phyloP scores from a whole-genome alignment of 1,140 invertebrate genomes.

The Lysiphlebus fabarum region DNA sequence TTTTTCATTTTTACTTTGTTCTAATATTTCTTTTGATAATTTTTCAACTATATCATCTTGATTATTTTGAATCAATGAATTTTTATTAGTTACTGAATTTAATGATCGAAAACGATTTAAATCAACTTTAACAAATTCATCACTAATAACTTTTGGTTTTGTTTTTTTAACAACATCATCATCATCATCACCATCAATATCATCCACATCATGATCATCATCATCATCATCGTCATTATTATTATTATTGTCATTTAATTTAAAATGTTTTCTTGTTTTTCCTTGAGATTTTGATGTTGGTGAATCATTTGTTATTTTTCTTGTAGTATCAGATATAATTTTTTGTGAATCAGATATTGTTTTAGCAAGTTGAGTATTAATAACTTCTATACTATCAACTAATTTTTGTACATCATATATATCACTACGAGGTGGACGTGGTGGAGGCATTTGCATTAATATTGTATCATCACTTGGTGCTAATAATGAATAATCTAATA shows the following conservation, averaged over 20 bases:
- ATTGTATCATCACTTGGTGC: constrained; percentile 34
- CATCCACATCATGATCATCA: not conserved
- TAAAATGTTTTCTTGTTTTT: too few relatives aligned
- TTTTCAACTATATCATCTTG: constrained; percentile 39
- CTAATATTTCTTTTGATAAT: constrained; percentile 45
- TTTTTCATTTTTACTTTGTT: constrained; percentile 41
- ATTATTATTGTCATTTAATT: too few relatives aligned
- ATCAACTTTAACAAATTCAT: constrained; percentile 38
- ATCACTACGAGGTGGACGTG: constrained; percentile 23
- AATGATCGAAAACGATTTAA: constrained; percentile 29
- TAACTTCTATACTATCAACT: constrained; percentile 42
- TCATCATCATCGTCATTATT: not conserved
- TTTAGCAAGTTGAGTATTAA: constrained; percentile 38
- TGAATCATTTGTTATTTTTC: not conserved
- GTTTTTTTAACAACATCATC: not conserved
- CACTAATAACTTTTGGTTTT: constrained; percentile 39
- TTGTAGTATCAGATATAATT: constrained; percentile 28
- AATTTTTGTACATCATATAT: constrained; percentile 34
- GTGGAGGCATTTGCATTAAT: constrained; percentile 34
- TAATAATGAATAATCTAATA: constrained; percentile 29
- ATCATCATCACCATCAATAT: not conserved
- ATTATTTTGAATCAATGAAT: constrained; percentile 4
- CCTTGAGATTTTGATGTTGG: not conserved
- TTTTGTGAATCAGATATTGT: constrained; percentile 42
- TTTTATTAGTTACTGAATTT: constrained; percentile 9